Base-by-base conservation (phyloP, 2,113 vertebrate genomes). In the Scalopus aquaticus region DNA sequence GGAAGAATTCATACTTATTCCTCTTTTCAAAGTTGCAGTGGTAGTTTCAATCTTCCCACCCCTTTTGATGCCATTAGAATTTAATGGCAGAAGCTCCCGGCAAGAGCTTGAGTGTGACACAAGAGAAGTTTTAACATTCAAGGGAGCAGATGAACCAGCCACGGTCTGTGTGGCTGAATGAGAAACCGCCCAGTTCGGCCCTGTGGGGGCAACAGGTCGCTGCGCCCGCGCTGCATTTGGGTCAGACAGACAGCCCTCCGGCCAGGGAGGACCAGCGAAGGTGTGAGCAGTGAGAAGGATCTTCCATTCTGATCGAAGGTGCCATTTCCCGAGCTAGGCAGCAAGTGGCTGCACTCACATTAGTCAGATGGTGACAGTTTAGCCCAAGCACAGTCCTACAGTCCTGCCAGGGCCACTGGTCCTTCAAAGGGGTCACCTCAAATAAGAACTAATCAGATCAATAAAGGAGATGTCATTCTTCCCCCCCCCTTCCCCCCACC, bases 101-200 rank as follows among this genome's bases (percentile, higher is more conserved):
- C 0, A 1, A 83, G 84, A 56, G 77, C 94, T 90, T 6, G 0
- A 87, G 51, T 30, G 67, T 12, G 56, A 77, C 26, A 24, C 58
- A 51, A 37, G 10, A 11, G 32, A 62, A 95, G 92, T 96, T 96
- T 97, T 96, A 97, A 94, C 94, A 97, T 97, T 94, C 97, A 97
- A 81, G 95, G 95, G 69, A 97, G 96, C 95, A 94, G 77, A 76
- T 69, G 84, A 69, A 95, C 94, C 95, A 32, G 94, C 96, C 5
- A 30, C 62, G 39, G 78, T 85, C 42, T 49, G 44, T 69, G 93
- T 22, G 87, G 92, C 95, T 96, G 96, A 97, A 97, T 96, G 95
- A 97, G 93, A 92, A 97, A 96, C 88, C 17, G 60, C 88, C 95
- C 97, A 90, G 93, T 80, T 90, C 87, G 58, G 94, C 62, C 73